These are phyloP conservation scores for Poeciliopsis paucimaculata DNA, from an alignment of 2,797 vertebrate species.

Conservation along the genomic window DNA sequence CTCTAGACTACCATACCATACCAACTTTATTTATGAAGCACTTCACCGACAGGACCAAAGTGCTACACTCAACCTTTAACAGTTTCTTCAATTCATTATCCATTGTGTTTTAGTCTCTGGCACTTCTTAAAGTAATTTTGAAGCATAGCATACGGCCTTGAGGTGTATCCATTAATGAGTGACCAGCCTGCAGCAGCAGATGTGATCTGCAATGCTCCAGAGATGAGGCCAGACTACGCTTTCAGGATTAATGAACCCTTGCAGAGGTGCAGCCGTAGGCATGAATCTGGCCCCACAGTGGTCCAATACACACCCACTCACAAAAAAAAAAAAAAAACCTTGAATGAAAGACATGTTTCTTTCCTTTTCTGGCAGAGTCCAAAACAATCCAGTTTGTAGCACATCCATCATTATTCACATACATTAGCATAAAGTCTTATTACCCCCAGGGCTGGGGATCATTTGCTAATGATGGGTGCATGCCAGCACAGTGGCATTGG, in stretches of 20 bases:
- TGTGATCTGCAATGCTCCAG: constrained; percentile 66
- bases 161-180: constrained; percentile 61
- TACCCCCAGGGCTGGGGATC: constrained; percentile 54
- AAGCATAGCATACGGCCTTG: constrained; percentile 41
- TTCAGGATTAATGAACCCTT: constrained; percentile 78
- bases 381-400: constrained; percentile 56
- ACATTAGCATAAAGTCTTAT: constrained; percentile 73
- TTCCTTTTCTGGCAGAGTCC: constrained; percentile 35
- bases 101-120: constrained; percentile 28
- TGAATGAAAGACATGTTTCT: constrained; percentile 35
- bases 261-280: constrained; percentile 66
- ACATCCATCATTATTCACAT: constrained; percentile 67
- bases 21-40: too few relatives aligned
- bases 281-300: constrained; percentile 49
- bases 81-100: constrained; percentile 24
- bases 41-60: too few relatives aligned
- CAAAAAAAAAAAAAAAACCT: constrained; percentile 28
- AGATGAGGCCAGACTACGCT: constrained; percentile 63
- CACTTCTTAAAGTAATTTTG: constrained; percentile 47
- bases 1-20: background rate
- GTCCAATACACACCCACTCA: constrained; percentile 30
- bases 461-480: constrained; percentile 63
- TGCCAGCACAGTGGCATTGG: constrained; percentile 58
- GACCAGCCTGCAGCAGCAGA: constrained; percentile 62
- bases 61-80: background rate